Base-by-base conservation (phyloP, 2,797 vertebrate genomes). In the Syndactyla subalaris region DNA sequence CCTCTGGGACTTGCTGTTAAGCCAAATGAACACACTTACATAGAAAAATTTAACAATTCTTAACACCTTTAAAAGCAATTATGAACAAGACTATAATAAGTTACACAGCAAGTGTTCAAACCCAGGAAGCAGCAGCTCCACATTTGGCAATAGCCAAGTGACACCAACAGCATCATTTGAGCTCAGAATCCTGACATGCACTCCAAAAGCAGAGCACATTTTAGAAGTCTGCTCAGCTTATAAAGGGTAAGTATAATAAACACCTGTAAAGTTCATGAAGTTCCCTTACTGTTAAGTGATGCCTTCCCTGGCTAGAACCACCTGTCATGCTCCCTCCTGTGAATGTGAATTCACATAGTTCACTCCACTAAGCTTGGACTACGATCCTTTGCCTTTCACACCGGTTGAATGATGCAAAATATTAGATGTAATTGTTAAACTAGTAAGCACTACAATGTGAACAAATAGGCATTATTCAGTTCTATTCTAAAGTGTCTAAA, bases 351-450 rank as follows among this genome's bases (percentile, higher is more conserved):
- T 61, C 29, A 54, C 1, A 4, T 22, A 9, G 10, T 34, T 76
- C 55, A 52, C 39, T n/a, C 32, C 29, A 30, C 14, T 32, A 26
- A 59, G 21, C 49, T 19, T 18, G 16, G n/a, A 72, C 14, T 2
- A 5, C 34, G 17, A 79, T 4, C 10, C 58, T 51, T 23, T 43
- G 51, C 45, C 54, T 72, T 51, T 26, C 30, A 39, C 16, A 23
- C 1, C 10, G 38, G 58, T 4, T 0, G 0, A 79, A 63, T 8
- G 6, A 22, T 59, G 27, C 1, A 0, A 59, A 54, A 36, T 38
- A 34, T 72, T 6, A 41, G 49, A 71, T 19, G 26, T 9, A 15
- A 38, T 41, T 78, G 74, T 67, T 46, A 46, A 85, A 59, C 27
- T 20, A 62, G 32, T 30, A 92, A 85, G 49, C 7, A n/a, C 15